A percentile compares a stretch with the other conserved stretches of the same genome.
Evolutionary conservation across 2,888 invertebrate species (phyloP).

Genomic region (Temnothorax unifasciatus): DNA sequence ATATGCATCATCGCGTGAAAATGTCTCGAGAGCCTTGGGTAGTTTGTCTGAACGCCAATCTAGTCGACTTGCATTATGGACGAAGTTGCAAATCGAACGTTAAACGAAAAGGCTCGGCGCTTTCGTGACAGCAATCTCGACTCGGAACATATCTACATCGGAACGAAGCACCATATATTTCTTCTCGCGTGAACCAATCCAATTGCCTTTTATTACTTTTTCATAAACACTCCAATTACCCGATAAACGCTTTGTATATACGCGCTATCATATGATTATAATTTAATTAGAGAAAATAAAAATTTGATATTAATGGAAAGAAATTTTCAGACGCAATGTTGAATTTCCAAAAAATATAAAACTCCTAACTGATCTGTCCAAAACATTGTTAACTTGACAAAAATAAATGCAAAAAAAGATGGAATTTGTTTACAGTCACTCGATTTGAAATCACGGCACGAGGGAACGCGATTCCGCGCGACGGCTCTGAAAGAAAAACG

Average conservation of each 20-base stretch:
- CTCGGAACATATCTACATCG: background rate
- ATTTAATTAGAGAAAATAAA: background rate
- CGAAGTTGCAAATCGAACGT: slow-evolving; percentile 37
- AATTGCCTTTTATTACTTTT: background rate
- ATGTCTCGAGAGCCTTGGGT: slow-evolving; percentile 35
- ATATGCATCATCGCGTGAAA: slow-evolving; percentile 69
- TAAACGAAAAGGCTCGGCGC: slow-evolving; percentile 32
- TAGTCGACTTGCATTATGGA: slow-evolving; percentile 32
- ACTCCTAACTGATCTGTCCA: background rate
- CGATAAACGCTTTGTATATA: background rate
- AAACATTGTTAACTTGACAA: background rate
- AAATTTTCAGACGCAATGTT: background rate
- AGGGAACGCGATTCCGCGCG: background rate
- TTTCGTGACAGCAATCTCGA: slow-evolving; percentile 45
- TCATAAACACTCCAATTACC: background rate
- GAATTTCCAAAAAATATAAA: background rate
- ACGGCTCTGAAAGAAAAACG: slow-evolving; percentile 17
- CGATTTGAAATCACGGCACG: background rate
- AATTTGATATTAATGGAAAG: background rate
- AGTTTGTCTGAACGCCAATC: slow-evolving; percentile 60
- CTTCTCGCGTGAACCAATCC: slow-evolving; percentile 19
- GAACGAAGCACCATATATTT: background rate
- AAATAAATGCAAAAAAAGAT: background rate
- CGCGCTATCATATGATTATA: background rate
- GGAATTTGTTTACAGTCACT: background rate